Evolutionary conservation across 2,888 invertebrate genomes (phyloP), one percentile per base, ranked within the genome.

Genomic region (Hypsopygia costalis): DNA sequence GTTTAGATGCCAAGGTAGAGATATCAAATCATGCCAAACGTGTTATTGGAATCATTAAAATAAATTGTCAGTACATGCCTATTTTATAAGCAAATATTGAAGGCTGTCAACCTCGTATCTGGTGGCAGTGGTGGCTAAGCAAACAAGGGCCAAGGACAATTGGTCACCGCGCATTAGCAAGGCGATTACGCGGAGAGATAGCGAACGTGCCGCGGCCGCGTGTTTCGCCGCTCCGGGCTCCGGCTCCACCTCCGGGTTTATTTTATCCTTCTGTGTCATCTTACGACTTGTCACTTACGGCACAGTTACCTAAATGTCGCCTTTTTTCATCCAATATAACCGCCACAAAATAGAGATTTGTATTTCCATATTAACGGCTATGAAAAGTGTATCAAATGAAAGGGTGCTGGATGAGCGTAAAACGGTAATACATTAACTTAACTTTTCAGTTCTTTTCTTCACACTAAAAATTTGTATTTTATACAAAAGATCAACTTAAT

Each of bases 111-210:
- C 25, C 38, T 20, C 11, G 11, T 32, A 33, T 39, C 28, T 33
- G 20, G 44, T 25, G 30, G 28, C 25, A 38, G 41, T 33, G 20
- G 44, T 25, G 30, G 28, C 25, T 40, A 42, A 41, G 39, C 50
- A 57, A 67, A 62, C 62, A 60, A 57, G 58, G 63, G 67, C 64
- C 73, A 74, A 77, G 75, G 77, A 70, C 72, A 68, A 57, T 57
- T 49, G 59, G 59, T 47, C 53, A 57, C 47, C 49, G 56, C 50
- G 62, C 55, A 69, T 70, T 67, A 62, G 62, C 57, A 50, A 36
- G 49, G 41, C 42, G 69, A 72, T 74, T 55, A 55, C 49, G 55
- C 47, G 43, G 46, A 45, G 48, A 55, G 70, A 73, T 67, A 65
- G 49, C 49, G 38, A 48, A 42, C 46, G 50, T 46, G 49, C 44